phyloP scores from a whole-genome alignment of 2,888 invertebrate genomes.

The Parochlus steinenii region DNA sequence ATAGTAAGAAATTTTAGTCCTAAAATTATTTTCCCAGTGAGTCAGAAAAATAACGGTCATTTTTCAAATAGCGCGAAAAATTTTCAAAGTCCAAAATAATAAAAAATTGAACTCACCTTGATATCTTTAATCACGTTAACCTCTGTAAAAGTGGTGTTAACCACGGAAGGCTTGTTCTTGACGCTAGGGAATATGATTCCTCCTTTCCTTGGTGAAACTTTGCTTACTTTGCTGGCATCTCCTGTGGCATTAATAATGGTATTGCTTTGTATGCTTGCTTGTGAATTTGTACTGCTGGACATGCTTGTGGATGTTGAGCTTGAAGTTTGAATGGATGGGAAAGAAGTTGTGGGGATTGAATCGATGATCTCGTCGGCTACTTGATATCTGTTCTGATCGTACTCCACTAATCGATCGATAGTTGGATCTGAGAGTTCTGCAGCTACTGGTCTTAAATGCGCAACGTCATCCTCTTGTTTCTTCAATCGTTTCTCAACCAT shows the following conservation, averaged over 20 bases:
- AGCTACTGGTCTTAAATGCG: constrained; percentile 53
- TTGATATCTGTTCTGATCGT: constrained; percentile 44
- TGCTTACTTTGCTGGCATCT: constrained; percentile 14
- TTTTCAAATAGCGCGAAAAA: no score
- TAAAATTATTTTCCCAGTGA: no score
- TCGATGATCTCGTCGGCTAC: constrained; percentile 26
- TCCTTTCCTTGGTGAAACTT: constrained; percentile 43
- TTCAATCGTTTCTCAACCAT: constrained; percentile 70
- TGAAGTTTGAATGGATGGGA: constrained; percentile 22
- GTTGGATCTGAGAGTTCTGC: constrained; percentile 62
- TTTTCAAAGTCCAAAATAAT: no score
- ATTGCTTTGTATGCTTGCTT: constrained; percentile 15
- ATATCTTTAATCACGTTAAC: constrained; percentile 62
- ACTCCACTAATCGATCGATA: constrained; percentile 62
- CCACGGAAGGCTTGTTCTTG: constrained; percentile 74
- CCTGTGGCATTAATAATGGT: constrained; percentile 18
- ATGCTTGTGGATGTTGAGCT: constrained; percentile 14
- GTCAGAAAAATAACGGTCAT: no score
- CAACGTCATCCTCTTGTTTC: constrained; percentile 73
- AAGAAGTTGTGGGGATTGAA: constrained; percentile 24
- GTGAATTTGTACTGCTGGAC: constrained; percentile 17
- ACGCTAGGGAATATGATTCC: constrained; percentile 83
- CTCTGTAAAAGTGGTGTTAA: constrained; percentile 60
- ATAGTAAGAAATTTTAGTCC: no score
- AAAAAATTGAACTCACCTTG: constrained; percentile 43